Evolutionary conservation across 2,113 vertebrate genomes (phyloP), one percentile per base, ranked within the genome.

Genomic region (Nothocercus julius): DNA sequence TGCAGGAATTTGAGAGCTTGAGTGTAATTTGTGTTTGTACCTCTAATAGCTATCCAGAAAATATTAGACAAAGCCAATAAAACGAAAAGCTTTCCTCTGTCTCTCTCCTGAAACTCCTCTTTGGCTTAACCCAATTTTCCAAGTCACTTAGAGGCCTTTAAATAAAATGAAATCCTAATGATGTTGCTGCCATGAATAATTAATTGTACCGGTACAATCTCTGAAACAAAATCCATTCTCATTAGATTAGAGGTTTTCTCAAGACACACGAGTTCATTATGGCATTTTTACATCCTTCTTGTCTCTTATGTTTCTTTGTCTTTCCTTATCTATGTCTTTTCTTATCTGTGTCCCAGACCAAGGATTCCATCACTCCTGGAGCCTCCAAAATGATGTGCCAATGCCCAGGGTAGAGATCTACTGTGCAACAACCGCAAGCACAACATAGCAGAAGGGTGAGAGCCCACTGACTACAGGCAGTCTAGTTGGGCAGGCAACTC

Each of bases 151-250:
- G 97, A 98, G 98, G 97, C 97, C 97, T 96, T 96, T 97, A 98
- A 98, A 98, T 97, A 96, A 98, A 99, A 99, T 99, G 98, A 99
- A 98, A 98, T 96, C 97, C 98, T 98, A 98, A 99, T 97, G 98
- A 99, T 98, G 99, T 98, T 87, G 89, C 98, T 98, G 98, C 98
- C 99, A 99, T 99, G 98, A 99, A 99, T 99, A 99, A 99, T 99
- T 99, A 99, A 99, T 99, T 98, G 98, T 97, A 97, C 97, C 92
- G 93, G 97, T 97, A 98, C 97, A 97, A 98, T 98, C 98, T 98
- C 98, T 98, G 98, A 97, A 98, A 98, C 97, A 98, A 99, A 99
- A 99, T 99, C 99, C 91, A 99, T 99, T 98, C 96, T 99, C 98
- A 99, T 99, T 99, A 94, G 98, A 99, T 99, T 99, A 99, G 98